These are phyloP conservation scores for Eilema griseolum DNA, from an alignment of 2,888 invertebrate species.

Conservation along the genomic window DNA sequence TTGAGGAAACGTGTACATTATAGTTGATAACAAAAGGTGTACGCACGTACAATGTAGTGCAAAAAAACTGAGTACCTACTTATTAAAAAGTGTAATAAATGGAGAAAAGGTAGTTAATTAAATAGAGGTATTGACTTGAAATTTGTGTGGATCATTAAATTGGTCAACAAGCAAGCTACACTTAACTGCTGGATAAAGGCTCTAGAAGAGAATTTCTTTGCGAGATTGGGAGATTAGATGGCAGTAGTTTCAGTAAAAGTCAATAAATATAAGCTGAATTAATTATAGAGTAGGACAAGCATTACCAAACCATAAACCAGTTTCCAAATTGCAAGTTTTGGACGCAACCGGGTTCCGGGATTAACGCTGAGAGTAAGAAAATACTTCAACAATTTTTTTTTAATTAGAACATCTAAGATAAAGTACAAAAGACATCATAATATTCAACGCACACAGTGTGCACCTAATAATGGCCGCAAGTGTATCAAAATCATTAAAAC, in stretches of 20 bases:
- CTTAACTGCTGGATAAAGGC: no score
- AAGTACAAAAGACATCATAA: not conserved
- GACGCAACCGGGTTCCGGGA: no score
- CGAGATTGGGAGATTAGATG: no score
- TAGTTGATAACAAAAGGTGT: constrained; percentile 40
- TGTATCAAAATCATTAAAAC: constrained; percentile 21
- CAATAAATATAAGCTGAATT: no score
- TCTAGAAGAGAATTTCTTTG: no score
- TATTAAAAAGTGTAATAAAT: not conserved
- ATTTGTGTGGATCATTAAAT: not conserved
- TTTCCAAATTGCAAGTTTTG: no score
- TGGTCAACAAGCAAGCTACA: no score
- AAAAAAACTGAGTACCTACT: constrained; percentile 13
- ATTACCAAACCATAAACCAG: no score
- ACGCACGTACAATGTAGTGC: constrained; percentile 32
- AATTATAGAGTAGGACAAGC: no score
- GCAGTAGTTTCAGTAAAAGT: no score
- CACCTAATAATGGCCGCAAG: constrained; percentile 23
- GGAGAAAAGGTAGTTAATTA: not conserved
- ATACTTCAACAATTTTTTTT: not conserved
- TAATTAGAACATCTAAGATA: not conserved
- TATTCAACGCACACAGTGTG: not conserved
- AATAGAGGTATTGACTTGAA: not conserved
- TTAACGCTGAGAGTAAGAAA: no score
- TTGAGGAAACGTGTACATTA: constrained; percentile 43